Conservation (phyloP, 2,113 vertebrate species). For the Thunnus maccoyii region DNA sequence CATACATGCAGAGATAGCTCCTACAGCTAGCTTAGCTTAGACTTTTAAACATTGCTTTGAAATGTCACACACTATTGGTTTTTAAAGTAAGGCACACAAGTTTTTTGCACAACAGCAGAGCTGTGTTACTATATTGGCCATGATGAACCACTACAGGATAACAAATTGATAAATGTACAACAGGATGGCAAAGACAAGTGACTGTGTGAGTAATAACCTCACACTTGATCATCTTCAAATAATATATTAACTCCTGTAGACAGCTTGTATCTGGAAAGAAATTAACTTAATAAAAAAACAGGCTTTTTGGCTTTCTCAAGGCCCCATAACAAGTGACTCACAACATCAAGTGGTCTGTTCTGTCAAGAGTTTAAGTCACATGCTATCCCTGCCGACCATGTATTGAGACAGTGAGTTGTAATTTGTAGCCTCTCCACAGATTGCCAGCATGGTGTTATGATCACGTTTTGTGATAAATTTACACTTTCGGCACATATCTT, state of each 20-base stretch:
- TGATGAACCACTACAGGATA: background rate
- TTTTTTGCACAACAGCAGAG: background rate
- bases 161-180: background rate
- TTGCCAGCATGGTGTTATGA: background rate
- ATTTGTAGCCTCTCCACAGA: slow-evolving; percentile 16
- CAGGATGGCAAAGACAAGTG: background rate
- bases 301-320: slow-evolving; percentile 40
- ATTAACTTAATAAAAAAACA: slow-evolving; percentile 38
- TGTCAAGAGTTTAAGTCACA: slow-evolving; percentile 39
- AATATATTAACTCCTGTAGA: slow-evolving; percentile 19
- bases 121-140: background rate
- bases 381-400: slow-evolving; percentile 8
- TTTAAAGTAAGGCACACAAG: too few species aligned
- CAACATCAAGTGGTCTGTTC: slow-evolving; percentile 24
- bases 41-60: too few species aligned
- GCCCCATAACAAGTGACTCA: slow-evolving; percentile 51
- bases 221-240: slow-evolving; percentile 33
- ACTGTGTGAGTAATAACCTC: slow-evolving; percentile 17
- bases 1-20: too few species aligned
- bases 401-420: background rate
- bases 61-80: too few species aligned
- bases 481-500: background rate
- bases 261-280: slow-evolving; percentile 31
- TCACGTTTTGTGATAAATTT: slow-evolving; percentile 8
- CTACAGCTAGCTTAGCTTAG: too few species aligned